These are phyloP conservation scores for Haliaeetus leucogaster DNA, from an alignment of 2,113 vertebrate species.

Conservation along the genomic window DNA sequence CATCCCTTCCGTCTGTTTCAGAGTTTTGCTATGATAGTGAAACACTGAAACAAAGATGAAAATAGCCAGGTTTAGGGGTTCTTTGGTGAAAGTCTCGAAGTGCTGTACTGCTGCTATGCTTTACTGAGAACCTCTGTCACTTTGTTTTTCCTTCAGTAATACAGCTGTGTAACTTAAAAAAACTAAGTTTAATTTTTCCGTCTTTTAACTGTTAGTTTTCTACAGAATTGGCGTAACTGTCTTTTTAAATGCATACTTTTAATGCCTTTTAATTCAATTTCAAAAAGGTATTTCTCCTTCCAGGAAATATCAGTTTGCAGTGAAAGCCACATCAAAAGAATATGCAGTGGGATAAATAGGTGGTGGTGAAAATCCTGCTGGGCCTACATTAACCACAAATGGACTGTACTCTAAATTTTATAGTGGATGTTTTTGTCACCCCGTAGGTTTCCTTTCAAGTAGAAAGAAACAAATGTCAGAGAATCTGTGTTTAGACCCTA, in stretches of 20 bases:
- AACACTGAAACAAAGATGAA: neutral
- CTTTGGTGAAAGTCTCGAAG: neutral
- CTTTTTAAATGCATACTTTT: neutral
- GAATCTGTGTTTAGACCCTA: constrained; percentile 45
- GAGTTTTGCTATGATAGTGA: neutral
- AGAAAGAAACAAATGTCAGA: constrained; percentile 52
- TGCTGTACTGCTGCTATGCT: neutral
- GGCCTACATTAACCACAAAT: constrained; percentile 47
- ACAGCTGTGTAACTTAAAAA: neutral
- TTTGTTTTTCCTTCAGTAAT: neutral
- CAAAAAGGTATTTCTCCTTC: neutral
- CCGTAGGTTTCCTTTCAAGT: constrained; percentile 59
- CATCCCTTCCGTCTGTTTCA: neutral
- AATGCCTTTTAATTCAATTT: neutral
- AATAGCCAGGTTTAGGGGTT: neutral
- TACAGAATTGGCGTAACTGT: neutral
- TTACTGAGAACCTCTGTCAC: neutral
- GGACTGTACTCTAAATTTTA: constrained; percentile 22
- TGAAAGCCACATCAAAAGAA: constrained; percentile 51
- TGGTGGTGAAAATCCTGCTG: constrained; percentile 41
- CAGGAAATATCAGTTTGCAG: constrained; percentile 30
- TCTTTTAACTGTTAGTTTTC: neutral
- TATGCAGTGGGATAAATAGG: constrained; percentile 44
- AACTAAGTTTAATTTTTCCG: neutral
- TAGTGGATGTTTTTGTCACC: constrained; percentile 36